These are phyloP conservation scores for Criorhina ranunculi DNA, from an alignment of 2,888 invertebrate genomes.

Conservation along the genomic window DNA sequence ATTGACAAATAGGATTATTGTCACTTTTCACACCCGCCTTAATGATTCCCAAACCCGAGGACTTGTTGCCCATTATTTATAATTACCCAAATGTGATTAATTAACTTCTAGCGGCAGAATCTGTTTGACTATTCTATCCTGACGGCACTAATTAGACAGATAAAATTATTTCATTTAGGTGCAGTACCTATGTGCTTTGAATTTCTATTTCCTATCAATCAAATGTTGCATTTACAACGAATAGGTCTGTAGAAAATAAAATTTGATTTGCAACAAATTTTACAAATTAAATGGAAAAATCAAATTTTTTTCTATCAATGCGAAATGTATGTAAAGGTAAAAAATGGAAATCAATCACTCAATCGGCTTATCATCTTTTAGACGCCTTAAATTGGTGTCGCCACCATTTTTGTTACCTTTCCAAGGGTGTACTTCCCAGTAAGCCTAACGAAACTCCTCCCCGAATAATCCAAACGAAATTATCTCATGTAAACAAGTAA, in stretches of 20 bases:
- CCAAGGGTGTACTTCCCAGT: not conserved
- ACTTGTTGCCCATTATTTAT: not conserved
- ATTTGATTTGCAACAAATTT: no score
- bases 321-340: not conserved
- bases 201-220: conserved; percentile 8
- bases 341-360: conserved; percentile 24
- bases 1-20: conserved; percentile 13
- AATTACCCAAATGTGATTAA: conserved; percentile 35
- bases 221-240: not conserved
- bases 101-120: conserved; percentile 17
- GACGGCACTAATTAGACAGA: conserved; percentile 23
- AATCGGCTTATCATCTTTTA: conserved; percentile 35
- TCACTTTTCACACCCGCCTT: not conserved
- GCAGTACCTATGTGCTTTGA: not conserved
- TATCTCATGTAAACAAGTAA: conserved; percentile 84
- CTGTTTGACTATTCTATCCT: not conserved
- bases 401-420: conserved; percentile 38
- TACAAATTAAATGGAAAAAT: not conserved
- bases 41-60: not conserved
- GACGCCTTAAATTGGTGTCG: conserved; percentile 19
- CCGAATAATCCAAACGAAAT: conserved; percentile 65
- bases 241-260: not conserved
- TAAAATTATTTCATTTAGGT: conserved; percentile 9
- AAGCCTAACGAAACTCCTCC: conserved; percentile 44
- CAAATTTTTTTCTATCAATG: not conserved